Evolutionary conservation across 2,113 vertebrate species (phyloP).

Genomic region (Vimba vimba): DNA sequence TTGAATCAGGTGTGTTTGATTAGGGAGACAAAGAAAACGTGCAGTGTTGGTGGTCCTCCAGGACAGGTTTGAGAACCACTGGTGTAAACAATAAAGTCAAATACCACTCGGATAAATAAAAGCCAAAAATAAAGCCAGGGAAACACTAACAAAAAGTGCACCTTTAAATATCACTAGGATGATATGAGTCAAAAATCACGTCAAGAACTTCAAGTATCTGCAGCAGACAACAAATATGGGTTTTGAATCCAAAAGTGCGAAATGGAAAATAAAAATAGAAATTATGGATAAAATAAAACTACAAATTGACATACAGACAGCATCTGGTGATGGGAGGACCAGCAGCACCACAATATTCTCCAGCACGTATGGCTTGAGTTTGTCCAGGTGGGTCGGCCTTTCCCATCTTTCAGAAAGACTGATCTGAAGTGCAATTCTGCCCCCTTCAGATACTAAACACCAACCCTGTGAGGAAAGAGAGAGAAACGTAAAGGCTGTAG

Average conservation of each 20-base stretch:
- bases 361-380: constrained; percentile 89
- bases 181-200: neutral
- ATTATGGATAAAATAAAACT: neutral
- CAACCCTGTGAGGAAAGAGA: constrained; percentile 75
- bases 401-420: constrained; percentile 85
- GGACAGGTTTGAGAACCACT: too few relatives aligned
- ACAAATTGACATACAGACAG: constrained; percentile 62
- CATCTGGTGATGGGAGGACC: constrained; percentile 72
- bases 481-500: neutral
- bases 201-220: neutral
- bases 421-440: constrained; percentile 85
- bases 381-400: constrained; percentile 86
- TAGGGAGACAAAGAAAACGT: too few relatives aligned
- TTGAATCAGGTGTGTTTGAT: too few relatives aligned
- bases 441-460: constrained; percentile 78
- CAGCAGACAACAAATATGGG: neutral
- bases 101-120: neutral
- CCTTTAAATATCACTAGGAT: neutral
- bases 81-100: neutral
- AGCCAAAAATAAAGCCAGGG: neutral
- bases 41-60: too few relatives aligned
- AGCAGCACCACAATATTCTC: constrained; percentile 93
- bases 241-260: neutral
- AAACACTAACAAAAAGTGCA: neutral
- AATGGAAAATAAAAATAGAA: neutral